Evolutionary conservation across 1,140 invertebrate species (phyloP), one percentile per base, ranked within the genome.

Genomic region (Nebria ingens): DNA sequence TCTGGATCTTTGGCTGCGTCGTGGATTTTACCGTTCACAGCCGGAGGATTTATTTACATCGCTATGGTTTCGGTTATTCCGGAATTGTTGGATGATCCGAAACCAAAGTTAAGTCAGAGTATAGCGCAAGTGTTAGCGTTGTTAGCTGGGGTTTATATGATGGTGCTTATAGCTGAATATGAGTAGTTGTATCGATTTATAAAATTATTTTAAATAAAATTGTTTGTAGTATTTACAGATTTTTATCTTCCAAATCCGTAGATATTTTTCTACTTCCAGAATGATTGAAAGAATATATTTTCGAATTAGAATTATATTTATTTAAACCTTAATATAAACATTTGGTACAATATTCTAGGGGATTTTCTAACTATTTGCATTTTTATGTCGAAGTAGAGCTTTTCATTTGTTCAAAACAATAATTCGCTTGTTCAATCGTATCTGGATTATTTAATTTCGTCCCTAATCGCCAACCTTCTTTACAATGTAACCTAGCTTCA

Each of bases 21-120:
- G 12, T 90, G 91, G 80, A 89, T 97, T 57, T 75, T 98, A 50
- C 93, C 95, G 23, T 97, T 98, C 66, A 98, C 95, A 34, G 95
- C 95, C 56, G 95, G 94, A 55, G 95, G 95, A 17, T 98, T 98
- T 70, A 97, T 98, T 71, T 98, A 98, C 70, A 97, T 98, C 64
- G 94, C 94, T 13, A 93, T 93, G 21, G 95, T 98, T 0, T 94
- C 92, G 52, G 89, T 97, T 1, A 96, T 98, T 71, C 94, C 95
- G 51, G 93, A 97, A 72, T 76, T 97, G 20, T 75, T 97, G 55
- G 82, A 85, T 66, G 87, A 92, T 62, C 86, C 87, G 17, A 68
- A 70, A 53, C 75, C 72, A 38, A 90, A 84, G 66, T 79, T 93
- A 57, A 80, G 80, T 72, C 91, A 95, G 68, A 91, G 87, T 51